Evolutionary conservation across 2,113 vertebrate genomes (phyloP).

Genomic region (Myodes glareolus): DNA sequence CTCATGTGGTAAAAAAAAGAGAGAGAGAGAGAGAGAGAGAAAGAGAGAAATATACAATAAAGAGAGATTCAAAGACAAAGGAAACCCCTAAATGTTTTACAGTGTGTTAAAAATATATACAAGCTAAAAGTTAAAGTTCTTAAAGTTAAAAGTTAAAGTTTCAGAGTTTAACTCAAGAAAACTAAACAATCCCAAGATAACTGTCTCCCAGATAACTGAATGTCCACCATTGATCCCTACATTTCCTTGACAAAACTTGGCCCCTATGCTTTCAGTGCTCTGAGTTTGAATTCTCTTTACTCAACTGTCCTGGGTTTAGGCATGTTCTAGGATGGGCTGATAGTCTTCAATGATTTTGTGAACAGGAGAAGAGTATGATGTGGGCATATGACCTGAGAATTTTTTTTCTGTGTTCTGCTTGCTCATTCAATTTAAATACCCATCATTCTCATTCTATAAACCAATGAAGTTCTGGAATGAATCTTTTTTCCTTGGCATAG

Average conservation of each 20-base stretch:
- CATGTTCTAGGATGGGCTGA: neutral
- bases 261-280: neutral
- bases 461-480: neutral
- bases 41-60: no score
- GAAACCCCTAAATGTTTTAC: no score
- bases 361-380: neutral
- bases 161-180: neutral
- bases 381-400: neutral
- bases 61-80: no score
- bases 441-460: neutral
- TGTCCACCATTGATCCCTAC: neutral
- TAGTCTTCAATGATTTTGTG: neutral
- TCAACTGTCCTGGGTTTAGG: neutral
- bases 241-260: neutral
- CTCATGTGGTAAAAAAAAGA: no score
- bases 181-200: neutral
- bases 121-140: no score
- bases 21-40: no score
- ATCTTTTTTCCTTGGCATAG: neutral
- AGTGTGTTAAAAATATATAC: no score
- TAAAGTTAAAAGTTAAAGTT: no score
- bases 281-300: no score
- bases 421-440: neutral
- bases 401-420: neutral
- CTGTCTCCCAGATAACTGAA: neutral